Evolutionary conservation across 1,140 invertebrate species (phyloP), one percentile per base, ranked within the genome.

Genomic region (Pomacea maculata): DNA sequence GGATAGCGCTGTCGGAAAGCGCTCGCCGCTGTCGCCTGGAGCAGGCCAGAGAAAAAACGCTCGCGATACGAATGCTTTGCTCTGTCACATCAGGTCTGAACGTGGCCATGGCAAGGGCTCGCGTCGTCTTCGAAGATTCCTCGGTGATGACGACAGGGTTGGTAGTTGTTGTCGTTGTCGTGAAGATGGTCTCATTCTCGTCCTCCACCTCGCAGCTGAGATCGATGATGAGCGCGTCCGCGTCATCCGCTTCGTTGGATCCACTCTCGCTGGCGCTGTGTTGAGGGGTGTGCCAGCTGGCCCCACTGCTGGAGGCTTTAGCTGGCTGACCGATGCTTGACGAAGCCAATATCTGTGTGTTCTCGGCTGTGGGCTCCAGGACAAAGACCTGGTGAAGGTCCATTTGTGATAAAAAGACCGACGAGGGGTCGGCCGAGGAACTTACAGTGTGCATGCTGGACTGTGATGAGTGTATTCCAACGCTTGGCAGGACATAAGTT

Each of bases 201-300:
- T 78, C 77, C 4, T 34, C 65, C 15, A 78, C 65, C 21, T 78
- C 77, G 25, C 65, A 34, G 52, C 52, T 71, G 19, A 78, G 65
- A 14, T 78, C 77, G 52, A 70, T 78, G 19, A 78, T 52, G 15
- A 78, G 77, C 4, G n/a, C 77, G 55, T 19, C 45, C 54, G 57
- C 77, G 1, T 70, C 67, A 25, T 78, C 77, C 6, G 67, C 77
- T 29, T 19, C 77, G 1, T 55, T 29, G 25, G 77, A 78, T 57
- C 65, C 77, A 25, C 75, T 77, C 19, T 65, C 75, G 45, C 52
- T 52, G 52, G 70, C 55, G 67, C 75, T 78, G 75, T 78, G 25
- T 61, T 78, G 65, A 3, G 77, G 77, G 19, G 77, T 78, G 67
- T 78, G 77, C 77, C 77, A 78, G 67, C 77, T 78, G 77, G 52